Evolutionary conservation across 2,888 invertebrate species (phyloP), one percentile per base, ranked within the genome.

Genomic region (Drosophila kanekoi): DNA sequence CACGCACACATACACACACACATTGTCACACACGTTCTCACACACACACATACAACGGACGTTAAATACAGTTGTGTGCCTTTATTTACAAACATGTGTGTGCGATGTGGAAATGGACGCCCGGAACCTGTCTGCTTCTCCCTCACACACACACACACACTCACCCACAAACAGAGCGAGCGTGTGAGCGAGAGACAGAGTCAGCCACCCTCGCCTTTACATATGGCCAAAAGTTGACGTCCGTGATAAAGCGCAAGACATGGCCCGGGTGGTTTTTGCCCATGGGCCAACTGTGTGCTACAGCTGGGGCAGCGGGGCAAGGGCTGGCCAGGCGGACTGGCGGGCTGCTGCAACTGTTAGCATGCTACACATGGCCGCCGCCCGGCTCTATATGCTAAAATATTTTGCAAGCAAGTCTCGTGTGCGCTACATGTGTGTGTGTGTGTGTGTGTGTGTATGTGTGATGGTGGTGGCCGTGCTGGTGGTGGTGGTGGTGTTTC

Each of bases 221-320:
- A 89, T 87, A 85, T 89, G 89, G 71, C 82, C 87, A 79, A 85
- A 83, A 79, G 83, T 74, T 84, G 79, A 79, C 68, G 82, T 62
- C 79, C 76, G 67, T 61, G 60, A 76, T 76, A 66, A 77, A 66
- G 72, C 69, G 67, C 66, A 62, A 59, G 73, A 80, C 79, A 72
- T 78, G 77, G 66, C 73, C 28, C 79, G 83, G 87, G 83, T 79
- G 69, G 63, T 66, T 77, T 81, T 81, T 45, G 83, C 77, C 68
- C 68, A 77, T 48, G 56, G 52, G 43, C 67, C 54, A 37, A 54
- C 8, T 28, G 28, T 28, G 8, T 23, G 23, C 23, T 23, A 41
- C 49, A 32, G 49, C 28, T 13, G 20, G 32, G 6, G 71, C 40
- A 13, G 57, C 23, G 3, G 6, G n/a, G 5, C 20, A 37, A 23